These are phyloP conservation scores for Caenorhabditis briggsae DNA, from an alignment of 1,140 invertebrate genomes.

Conservation along the genomic window DNA sequence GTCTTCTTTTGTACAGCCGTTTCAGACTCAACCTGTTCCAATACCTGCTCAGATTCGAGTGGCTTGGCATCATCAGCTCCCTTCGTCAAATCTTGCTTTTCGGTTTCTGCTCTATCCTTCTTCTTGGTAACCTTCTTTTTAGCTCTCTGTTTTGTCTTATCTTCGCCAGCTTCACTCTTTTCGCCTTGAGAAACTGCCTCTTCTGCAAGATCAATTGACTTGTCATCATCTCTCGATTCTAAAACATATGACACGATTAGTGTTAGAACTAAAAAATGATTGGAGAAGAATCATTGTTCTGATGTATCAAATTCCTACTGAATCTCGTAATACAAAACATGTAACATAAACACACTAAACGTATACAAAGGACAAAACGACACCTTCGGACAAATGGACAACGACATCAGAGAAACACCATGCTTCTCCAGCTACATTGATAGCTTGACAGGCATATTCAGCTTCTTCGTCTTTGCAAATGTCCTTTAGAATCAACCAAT, in stretches of 20 bases:
- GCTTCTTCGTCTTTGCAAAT: conserved; percentile 58
- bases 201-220: conserved; percentile 4
- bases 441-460: conserved; percentile 61
- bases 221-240: conserved; percentile 51
- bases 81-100: neutral
- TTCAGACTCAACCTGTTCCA: neutral
- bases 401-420: conserved; percentile 64
- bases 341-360: neutral
- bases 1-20: neutral
- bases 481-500: conserved; percentile 59
- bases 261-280: too few species aligned
- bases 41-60: neutral
- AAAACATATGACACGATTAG: neutral
- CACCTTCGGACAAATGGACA: conserved; percentile 62
- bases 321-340: neutral
- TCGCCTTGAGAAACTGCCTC: neutral
- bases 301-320: neutral
- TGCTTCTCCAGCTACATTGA: conserved; percentile 63
- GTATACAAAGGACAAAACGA: conserved; percentile 30
- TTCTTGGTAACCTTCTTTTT: conserved; percentile 56
- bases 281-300: neutral
- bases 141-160: conserved; percentile 9
- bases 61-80: neutral
- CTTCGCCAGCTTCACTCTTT: conserved; percentile 13
- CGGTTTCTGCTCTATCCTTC: conserved; percentile 3